Percentiles rank a stretch among this genome's conserved stretches.
phyloP scores from a whole-genome alignment of 2,888 invertebrate species.

The Priocnemis perturbator region DNA sequence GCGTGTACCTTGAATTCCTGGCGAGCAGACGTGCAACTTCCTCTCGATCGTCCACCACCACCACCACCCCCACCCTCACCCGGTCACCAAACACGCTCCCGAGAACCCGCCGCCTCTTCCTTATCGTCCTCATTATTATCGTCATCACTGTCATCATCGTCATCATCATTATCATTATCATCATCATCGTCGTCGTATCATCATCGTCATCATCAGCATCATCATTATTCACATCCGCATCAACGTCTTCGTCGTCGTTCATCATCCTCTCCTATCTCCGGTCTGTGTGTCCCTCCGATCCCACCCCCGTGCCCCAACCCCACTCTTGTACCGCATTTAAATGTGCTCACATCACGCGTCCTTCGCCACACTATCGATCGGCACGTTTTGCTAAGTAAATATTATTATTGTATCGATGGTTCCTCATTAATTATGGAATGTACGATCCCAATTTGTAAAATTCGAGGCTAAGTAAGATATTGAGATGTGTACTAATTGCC shows the following conservation, averaged over 20 bases:
- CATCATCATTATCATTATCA: neutral
- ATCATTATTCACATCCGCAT: too few relatives aligned
- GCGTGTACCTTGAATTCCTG: constrained; percentile 56
- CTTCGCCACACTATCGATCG: constrained; percentile 65
- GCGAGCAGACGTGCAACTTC: constrained; percentile 53
- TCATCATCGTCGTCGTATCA: constrained; percentile 7
- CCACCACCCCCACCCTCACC: constrained; percentile 19
- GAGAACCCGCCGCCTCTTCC: constrained; percentile 32
- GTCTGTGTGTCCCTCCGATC: constrained; percentile 17
- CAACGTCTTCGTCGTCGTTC: constrained; percentile 11
- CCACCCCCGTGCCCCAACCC: constrained; percentile 14
- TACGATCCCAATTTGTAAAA: constrained; percentile 69
- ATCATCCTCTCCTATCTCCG: constrained; percentile 7
- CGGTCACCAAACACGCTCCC: too few relatives aligned
- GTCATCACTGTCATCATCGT: constrained; percentile 24
- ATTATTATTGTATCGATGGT: constrained; percentile 71
- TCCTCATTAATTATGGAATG: constrained; percentile 70
- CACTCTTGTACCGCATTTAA: constrained; percentile 58
- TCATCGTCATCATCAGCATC: constrained; percentile 4
- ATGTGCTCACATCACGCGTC: constrained; percentile 65
- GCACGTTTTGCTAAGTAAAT: constrained; percentile 69
- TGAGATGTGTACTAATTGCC: constrained; percentile 60
- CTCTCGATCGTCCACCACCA: constrained; percentile 30
- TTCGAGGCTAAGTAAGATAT: constrained; percentile 60
- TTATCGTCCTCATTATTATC: constrained; percentile 36